A percentile compares a stretch with the other conserved stretches of the same genome.
phyloP scores from a whole-genome alignment of 2,797 vertebrate species.

The Arnoldichthys spilopterus region DNA sequence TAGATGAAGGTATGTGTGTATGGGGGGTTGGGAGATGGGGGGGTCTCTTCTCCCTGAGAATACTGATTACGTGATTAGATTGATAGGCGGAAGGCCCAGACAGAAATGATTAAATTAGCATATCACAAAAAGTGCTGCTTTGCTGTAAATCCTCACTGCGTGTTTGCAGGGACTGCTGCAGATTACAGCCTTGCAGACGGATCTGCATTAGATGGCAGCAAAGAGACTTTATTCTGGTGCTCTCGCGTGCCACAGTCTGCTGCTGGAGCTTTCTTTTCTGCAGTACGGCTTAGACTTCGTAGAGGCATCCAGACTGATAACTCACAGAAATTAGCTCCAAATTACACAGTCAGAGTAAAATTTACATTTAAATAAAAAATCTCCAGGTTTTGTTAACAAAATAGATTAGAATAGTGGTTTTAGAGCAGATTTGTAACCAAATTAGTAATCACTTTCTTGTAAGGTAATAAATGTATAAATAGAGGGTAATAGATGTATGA shows the following conservation, averaged over 20 bases:
- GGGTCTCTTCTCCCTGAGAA: slow-evolving; percentile 64
- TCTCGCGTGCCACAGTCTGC: background rate
- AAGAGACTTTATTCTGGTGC: slow-evolving; percentile 76
- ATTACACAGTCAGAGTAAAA: too few species aligned
- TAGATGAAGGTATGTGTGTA: slow-evolving; percentile 61
- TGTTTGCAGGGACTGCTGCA: slow-evolving; percentile 52
- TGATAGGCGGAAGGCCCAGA: slow-evolving; percentile 75
- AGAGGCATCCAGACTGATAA: background rate
- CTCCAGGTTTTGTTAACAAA: too few species aligned
- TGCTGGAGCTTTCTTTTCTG: background rate
- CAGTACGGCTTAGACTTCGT: background rate
- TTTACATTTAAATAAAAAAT: too few species aligned
- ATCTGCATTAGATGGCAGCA: slow-evolving; percentile 86
- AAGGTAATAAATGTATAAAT: too few species aligned
- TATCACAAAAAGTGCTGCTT: slow-evolving; percentile 70
- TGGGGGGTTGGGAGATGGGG: slow-evolving; percentile 19
- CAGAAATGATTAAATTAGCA: slow-evolving; percentile 83
- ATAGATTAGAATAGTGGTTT: too few species aligned
- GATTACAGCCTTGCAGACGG: slow-evolving; percentile 60
- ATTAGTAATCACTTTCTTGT: too few species aligned
- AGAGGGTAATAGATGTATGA: too few species aligned
- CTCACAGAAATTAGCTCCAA: background rate
- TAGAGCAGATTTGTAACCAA: too few species aligned
- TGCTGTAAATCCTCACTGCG: slow-evolving; percentile 62
- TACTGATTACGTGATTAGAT: slow-evolving; percentile 80